A percentile compares a stretch with the other conserved stretches of the same genome.
phyloP scores from a whole-genome alignment of 2,113 vertebrate genomes.

The Balaeniceps rex region DNA sequence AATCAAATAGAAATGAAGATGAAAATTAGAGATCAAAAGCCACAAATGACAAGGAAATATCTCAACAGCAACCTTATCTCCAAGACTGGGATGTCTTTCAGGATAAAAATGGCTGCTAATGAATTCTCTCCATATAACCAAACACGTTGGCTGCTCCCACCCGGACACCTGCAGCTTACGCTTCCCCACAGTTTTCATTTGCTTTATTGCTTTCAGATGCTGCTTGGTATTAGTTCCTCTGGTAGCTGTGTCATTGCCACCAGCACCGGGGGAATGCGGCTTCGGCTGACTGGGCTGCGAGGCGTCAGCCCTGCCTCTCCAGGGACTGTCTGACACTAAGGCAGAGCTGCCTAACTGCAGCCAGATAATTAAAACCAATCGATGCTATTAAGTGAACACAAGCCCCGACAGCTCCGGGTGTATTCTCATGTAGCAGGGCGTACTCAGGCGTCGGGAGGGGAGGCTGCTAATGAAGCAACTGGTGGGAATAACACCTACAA shows the following conservation, averaged over 20 bases:
- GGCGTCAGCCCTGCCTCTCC: conserved; percentile 77
- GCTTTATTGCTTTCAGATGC: conserved; percentile 78
- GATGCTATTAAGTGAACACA: not conserved
- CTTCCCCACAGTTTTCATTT: conserved; percentile 38
- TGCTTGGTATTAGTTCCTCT: conserved; percentile 64
- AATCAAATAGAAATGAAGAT: not conserved
- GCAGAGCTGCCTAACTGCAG: conserved; percentile 71
- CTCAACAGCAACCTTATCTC: conserved; percentile 21
- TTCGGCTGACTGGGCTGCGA: conserved; percentile 70
- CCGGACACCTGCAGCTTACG: not conserved
- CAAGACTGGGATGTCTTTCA: not conserved
- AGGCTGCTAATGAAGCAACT: not conserved
- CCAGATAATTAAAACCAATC: conserved; percentile 35
- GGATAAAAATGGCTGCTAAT: not conserved
- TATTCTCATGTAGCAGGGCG: not conserved
- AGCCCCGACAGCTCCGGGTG: not conserved
- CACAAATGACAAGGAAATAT: not conserved
- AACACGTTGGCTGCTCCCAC: not conserved
- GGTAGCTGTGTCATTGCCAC: conserved; percentile 73
- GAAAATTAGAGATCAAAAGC: not conserved
- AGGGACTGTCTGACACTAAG: conserved; percentile 71
- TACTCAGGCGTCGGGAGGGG: not conserved
- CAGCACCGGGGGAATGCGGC: conserved; percentile 71
- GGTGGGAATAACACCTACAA: not conserved
- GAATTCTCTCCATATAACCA: not conserved